Conservation (phyloP, 2,797 vertebrate genomes). For the Crocidura indochinensis region DNA sequence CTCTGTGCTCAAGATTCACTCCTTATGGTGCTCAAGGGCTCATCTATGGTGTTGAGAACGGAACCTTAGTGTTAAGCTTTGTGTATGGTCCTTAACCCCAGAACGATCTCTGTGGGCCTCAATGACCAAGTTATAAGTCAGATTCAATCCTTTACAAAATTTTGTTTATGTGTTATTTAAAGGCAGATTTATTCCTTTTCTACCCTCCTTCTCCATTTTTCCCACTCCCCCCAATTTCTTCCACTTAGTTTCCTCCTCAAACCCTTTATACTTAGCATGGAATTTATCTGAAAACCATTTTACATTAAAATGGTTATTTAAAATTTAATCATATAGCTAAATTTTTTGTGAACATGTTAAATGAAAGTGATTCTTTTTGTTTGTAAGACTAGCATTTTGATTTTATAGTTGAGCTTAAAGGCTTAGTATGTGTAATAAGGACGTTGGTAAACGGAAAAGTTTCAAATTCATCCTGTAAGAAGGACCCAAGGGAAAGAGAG, state of each 20-base stretch:
- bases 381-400: slow-evolving; percentile 69
- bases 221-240: neutral
- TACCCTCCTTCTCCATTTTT: neutral
- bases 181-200: neutral
- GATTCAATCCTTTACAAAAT: too few species aligned
- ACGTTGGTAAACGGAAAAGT: slow-evolving; percentile 47
- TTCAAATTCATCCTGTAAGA: slow-evolving; percentile 55
- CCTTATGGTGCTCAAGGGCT: too few species aligned
- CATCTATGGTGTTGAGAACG: too few species aligned
- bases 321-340: slow-evolving; percentile 46
- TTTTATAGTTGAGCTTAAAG: slow-evolving; percentile 65
- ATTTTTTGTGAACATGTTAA: slow-evolving; percentile 65
- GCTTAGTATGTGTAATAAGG: slow-evolving; percentile 49
- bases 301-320: slow-evolving; percentile 58
- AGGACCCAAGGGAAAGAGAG: slow-evolving; percentile 62
- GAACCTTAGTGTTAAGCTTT: too few species aligned
- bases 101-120: too few species aligned
- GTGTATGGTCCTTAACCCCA: too few species aligned
- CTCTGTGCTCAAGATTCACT: too few species aligned
- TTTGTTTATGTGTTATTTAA: neutral
- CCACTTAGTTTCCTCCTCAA: neutral
- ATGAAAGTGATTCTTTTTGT: slow-evolving; percentile 64
- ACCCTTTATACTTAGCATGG: neutral
- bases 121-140: too few species aligned
- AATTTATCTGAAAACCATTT: slow-evolving; percentile 58